Base-by-base conservation (phyloP, 2,888 invertebrate species). In the Arctia plantaginis region DNA sequence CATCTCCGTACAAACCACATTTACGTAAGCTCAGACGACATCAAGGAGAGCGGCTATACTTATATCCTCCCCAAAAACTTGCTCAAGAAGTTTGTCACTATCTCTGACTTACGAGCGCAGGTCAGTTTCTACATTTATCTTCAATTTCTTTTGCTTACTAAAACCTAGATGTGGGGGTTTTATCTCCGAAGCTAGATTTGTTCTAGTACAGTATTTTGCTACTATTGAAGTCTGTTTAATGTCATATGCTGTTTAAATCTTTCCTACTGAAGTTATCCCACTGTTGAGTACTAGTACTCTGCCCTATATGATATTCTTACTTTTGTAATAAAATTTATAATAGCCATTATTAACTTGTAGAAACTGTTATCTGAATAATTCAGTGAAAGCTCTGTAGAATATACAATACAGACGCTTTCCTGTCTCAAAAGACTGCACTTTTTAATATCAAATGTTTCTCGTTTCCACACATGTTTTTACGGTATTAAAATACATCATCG, bases 31-130 rank as follows among this genome's bases (percentile, higher is more conserved):
- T 99, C 99, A 0, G 99, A 99, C 89, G 99, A 99, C 90, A 99
- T 99, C 90, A 99, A 99, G 93, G 99, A 99, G 93, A 99, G 99
- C 35, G 99, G 99, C 7, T 99, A 99, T 94, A 99, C 99, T 0
- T 98, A 98, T 89, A 98, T 98, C 86, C 93, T 98, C 80, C 98
- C 98, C 12, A 99, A 99, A 96, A 99, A 99, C 91, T 97, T 99
- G 77, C 97, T 99, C 78, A 99, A 99, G 96, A 99, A 99, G 94
- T 99, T 99, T 92, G 99, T 99, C 79, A 99, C 99, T 13, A 99
- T 99, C 82, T 99, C 99, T 0, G 99, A 99, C 96, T 96, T 99
- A 86, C 96, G 99, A 83, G 99, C 99, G 83, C 98, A 99, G 97
- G 98, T 98, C 80, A 93, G 92, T 39, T 71, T 27, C 39, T 59